Evolutionary conservation across 1,140 invertebrate species (phyloP), one percentile per base, ranked within the genome.

Genomic region (Dolichoris vasculosae): DNA sequence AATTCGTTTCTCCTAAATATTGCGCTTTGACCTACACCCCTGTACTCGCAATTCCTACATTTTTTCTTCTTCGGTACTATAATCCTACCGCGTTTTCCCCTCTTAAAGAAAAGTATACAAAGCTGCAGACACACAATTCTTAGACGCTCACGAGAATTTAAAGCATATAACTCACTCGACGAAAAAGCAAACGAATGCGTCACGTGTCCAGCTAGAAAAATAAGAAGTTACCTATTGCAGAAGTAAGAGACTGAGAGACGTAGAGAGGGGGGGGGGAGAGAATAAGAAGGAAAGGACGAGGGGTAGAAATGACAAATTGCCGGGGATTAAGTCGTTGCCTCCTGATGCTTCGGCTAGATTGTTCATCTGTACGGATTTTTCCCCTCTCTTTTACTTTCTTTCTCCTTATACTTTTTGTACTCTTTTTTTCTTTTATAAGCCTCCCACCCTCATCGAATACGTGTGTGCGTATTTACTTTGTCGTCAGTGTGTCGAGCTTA

Each of bases 221-320:
- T 88, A 89, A 88, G 87, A 88, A 89, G 82, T 88, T n/a, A 51
- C 48, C 15, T 51, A 51, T 51, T 84, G 76, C 86, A 13, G 63
- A 84, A 38, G 23, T 13, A 20, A 35, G 86, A 82, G 76, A 86
- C 86, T 4, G 26, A 76, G 26, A 35, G 46, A 71, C 30, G n/a
- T 32, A 32, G 63, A 23, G n/a, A 43, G 73, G 26, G 73, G 40
- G 3, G 43, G n/a, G 43, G 35, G n/a, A 71, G 40, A 48, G 48
- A 9, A 51, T n/a, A 63, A 26, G 59, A 63, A n/a, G 30, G 26
- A 63, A 26, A 63, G 59, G 20, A 26, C 4, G 59, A 63, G 59
- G 26, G 26, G 4, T n/a, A 63, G 35, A 88, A 87, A 90, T 91
- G 90, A 91, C 90, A 90, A 91, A 90, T 91, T 88, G 88, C 86